These are phyloP conservation scores for Nebria salina DNA, from an alignment of 2,888 invertebrate species.

Conservation along the genomic window DNA sequence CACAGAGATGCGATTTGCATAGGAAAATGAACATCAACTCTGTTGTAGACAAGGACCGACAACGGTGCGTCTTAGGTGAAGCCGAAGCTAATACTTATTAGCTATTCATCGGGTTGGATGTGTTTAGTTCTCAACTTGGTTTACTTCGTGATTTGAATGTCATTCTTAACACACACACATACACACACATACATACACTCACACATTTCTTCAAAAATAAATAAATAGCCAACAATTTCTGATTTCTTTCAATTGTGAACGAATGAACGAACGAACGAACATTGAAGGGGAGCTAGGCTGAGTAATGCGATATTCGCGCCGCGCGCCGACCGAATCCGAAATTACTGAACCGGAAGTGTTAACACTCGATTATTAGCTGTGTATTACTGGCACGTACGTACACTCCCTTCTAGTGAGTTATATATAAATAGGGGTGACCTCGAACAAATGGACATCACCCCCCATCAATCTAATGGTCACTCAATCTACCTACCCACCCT, in stretches of 20 bases:
- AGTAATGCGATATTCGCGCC: conserved; percentile 29
- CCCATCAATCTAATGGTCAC: background rate
- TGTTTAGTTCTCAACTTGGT: too few species aligned
- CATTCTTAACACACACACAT: too few species aligned
- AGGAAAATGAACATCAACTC: background rate
- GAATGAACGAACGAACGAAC: too few species aligned
- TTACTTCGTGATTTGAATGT: too few species aligned
- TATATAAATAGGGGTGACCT: background rate
- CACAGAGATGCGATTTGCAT: background rate
- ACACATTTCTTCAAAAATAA: too few species aligned
- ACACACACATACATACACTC: too few species aligned
- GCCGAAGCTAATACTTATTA: too few species aligned
- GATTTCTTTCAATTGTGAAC: too few species aligned
- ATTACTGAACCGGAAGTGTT: conserved; percentile 63
- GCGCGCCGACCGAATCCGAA: conserved; percentile 50
- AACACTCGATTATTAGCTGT: conserved; percentile 64
- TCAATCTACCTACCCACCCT: background rate
- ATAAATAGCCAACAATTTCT: too few species aligned
- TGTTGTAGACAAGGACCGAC: too few species aligned
- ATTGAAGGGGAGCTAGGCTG: conserved; percentile 14
- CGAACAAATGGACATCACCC: background rate
- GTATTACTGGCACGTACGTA: conserved; percentile 55
- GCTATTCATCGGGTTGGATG: too few species aligned
- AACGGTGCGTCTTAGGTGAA: too few species aligned
- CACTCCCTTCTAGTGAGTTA: background rate